Conservation (phyloP, 2,797 vertebrate genomes). For the Argentina silus region DNA sequence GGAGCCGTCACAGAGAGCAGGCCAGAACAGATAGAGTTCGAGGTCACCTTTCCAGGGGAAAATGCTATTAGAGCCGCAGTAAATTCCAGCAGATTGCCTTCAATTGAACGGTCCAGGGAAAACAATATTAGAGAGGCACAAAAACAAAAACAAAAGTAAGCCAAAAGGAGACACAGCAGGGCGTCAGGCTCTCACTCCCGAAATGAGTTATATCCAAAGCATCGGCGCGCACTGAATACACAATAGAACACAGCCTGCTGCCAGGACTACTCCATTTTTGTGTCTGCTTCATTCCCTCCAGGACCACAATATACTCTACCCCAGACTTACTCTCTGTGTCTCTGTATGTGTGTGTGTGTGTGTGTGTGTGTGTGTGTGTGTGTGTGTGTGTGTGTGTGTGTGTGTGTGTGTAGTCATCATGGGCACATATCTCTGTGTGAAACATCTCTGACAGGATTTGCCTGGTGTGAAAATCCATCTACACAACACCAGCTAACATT, state of each 20-base stretch:
- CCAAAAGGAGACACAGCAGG: slow-evolving; percentile 61
- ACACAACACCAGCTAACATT: slow-evolving; percentile 59
- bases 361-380: slow-evolving; percentile 22
- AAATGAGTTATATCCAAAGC: slow-evolving; percentile 68
- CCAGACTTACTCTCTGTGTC: no score
- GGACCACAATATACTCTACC: no score
- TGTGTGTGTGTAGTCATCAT: slow-evolving; percentile 40
- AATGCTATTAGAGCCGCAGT: slow-evolving; percentile 55
- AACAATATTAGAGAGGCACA: slow-evolving; percentile 55
- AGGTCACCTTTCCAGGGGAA: slow-evolving; percentile 68
- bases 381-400: slow-evolving; percentile 22
- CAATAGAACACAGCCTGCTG: slow-evolving; percentile 44
- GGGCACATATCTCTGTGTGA: slow-evolving; percentile 62
- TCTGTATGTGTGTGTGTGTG: slow-evolving; percentile 6
- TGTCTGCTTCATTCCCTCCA: slow-evolving; percentile 19
- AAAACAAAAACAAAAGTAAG: slow-evolving; percentile 69
- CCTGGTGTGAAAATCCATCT: slow-evolving; percentile 68
- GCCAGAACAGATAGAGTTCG: slow-evolving; percentile 28
- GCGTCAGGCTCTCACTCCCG: slow-evolving; percentile 49
- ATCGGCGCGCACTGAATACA: slow-evolving; percentile 52
- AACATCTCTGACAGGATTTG: slow-evolving; percentile 60
- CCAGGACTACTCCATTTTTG: slow-evolving; percentile 36
- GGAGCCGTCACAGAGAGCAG: no score
- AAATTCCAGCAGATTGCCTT: slow-evolving; percentile 64
- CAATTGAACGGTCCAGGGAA: slow-evolving; percentile 46